Evolutionary conservation across 2,113 vertebrate genomes (phyloP), one percentile per base, ranked within the genome.

Genomic region (Thomomys bottae): DNA sequence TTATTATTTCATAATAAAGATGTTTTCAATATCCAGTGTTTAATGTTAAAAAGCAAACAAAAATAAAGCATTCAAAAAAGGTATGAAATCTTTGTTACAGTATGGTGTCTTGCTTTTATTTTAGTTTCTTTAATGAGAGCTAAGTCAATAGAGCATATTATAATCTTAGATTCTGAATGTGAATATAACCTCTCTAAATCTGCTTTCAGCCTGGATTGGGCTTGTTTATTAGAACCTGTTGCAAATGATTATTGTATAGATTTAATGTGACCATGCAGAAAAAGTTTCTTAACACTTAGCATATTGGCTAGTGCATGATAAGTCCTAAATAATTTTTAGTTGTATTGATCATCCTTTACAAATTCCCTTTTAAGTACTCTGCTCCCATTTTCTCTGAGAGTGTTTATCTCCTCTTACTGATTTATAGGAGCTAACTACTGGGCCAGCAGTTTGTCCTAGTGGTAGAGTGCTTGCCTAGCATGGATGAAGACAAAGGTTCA

Each of bases 71-170:
- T 45, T 86, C 45, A 2, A 21, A 79, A 54, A 78, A 76, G 24
- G 2, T 12, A 15, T 45, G 30, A 30, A 34, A 23, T 75, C 28
- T 38, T 63, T 76, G n/a, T 73, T 84, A 63, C 18, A 12, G 4
- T 61, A 6, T n/a, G 32, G 7, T 42, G 17, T 73, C 67, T 82
- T 85, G 64, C 23, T 86, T 76, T 77, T 67, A 34, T 57, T 92
- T 91, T 70, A 78, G 38, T 88, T 76, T 88, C 72, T 93, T 83
- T 87, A 66, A 57, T 68, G 36, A 88, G 57, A 76, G 38, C 28
- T 66, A 34, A 90, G 40, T 15, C 32, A 76, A 0, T 57, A 34
- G n/a, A 72, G 36, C 21, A 67, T 26, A 4, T 23, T 34, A 3
- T 28, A 34, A 76, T 36, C 24, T 38, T 26, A 20, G 61, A 57